These are phyloP conservation scores for Bubalus kerabau DNA, from an alignment of 2,113 vertebrate species.

Conservation along the genomic window DNA sequence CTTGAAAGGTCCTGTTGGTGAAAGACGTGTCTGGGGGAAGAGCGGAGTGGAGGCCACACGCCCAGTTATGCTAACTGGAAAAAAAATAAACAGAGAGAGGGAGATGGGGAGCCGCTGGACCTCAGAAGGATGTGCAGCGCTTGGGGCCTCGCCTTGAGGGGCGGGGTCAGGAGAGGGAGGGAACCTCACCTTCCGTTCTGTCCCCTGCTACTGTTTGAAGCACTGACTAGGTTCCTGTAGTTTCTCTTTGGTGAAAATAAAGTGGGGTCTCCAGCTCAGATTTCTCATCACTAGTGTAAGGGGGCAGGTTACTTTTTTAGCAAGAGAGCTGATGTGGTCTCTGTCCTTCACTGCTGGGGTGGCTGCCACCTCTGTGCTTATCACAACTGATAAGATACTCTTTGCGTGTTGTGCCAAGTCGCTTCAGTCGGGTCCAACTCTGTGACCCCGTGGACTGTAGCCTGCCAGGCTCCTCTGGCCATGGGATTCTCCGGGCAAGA, in stretches of 20 bases:
- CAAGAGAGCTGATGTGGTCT: not conserved
- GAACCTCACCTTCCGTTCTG: rapidly evolving
- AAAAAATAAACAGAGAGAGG: not conserved
- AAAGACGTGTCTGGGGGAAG: too few relatives aligned
- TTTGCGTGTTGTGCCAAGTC: not conserved
- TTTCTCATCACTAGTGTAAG: not conserved
- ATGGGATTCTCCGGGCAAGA: not conserved
- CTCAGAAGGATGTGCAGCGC: rapidly evolving
- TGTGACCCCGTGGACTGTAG: not conserved
- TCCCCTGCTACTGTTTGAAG: not conserved
- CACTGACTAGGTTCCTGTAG: not conserved
- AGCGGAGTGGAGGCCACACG: not conserved
- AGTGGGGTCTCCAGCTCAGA: not conserved
- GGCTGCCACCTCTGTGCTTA: not conserved
- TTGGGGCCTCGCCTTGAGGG: rapidly evolving
- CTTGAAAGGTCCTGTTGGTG: not conserved
- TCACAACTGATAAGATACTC: not conserved
- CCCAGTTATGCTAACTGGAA: not conserved
- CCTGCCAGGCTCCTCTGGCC: not conserved
- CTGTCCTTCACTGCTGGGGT: not conserved
- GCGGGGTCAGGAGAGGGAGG: not conserved
- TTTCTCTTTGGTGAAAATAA: not conserved
- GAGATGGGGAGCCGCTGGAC: rapidly evolving
- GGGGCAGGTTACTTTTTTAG: not conserved
- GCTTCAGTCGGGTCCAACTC: not conserved